A percentile compares a stretch with the other conserved stretches of the same genome.
Conservation (phyloP, 1,140 invertebrate species). For the Ceratoteleas bidentatus region DNA sequence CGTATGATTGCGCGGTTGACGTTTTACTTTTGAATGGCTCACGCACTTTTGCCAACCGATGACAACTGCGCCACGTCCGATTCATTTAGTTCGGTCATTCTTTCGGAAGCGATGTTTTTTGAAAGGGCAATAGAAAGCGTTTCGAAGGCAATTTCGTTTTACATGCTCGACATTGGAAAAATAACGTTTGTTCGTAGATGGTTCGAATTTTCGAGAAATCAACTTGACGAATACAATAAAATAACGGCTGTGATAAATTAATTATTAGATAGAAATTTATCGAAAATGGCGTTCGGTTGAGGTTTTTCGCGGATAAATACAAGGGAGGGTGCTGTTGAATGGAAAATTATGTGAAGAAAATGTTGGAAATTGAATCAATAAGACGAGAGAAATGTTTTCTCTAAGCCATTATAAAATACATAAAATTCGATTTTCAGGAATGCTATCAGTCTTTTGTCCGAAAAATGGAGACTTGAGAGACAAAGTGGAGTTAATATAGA, state of each 20-base stretch:
- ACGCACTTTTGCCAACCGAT: conserved; percentile 1
- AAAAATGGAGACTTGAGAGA: conserved; percentile 56
- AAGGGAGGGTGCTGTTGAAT: conserved; percentile 16
- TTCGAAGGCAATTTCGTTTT: neutral
- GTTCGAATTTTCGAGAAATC: too few species aligned
- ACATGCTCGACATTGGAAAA: neutral
- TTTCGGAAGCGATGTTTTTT: too few species aligned
- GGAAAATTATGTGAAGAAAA: conserved; percentile 43
- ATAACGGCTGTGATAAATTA: neutral
- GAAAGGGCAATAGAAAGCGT: too few species aligned
- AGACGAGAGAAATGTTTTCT: conserved; percentile 50
- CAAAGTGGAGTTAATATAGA: conserved; percentile 52
- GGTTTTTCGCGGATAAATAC: neutral
- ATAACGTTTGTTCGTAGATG: too few species aligned
- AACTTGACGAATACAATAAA: too few species aligned
- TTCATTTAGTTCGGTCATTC: neutral
- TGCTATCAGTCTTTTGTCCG: conserved; percentile 44
- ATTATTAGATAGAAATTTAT: neutral
- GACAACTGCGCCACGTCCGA: neutral
- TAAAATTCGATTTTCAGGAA: conserved; percentile 44
- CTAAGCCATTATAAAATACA: conserved; percentile 42
- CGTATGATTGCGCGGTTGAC: conserved; percentile 40
- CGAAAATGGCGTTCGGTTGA: neutral
- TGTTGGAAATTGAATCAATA: conserved; percentile 53
- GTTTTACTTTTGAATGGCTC: conserved; percentile 24